These are phyloP conservation scores for Hipposideros armiger DNA, from an alignment of 2,113 vertebrate genomes.

Conservation along the genomic window DNA sequence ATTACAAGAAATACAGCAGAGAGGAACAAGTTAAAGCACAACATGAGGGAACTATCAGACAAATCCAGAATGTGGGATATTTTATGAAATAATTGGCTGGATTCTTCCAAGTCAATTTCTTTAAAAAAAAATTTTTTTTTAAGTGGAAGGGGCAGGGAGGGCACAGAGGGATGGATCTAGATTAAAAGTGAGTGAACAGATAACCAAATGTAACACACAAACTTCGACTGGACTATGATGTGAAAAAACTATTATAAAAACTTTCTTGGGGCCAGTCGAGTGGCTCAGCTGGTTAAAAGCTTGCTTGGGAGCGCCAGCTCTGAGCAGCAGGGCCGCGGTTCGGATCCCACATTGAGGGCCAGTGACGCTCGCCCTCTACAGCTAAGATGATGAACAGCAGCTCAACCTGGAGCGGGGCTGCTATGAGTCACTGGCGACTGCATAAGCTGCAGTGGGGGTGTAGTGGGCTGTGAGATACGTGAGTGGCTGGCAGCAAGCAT, in stretches of 20 bases:
- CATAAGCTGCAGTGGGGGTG: too few relatives aligned
- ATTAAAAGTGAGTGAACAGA: neutral
- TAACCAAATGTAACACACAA: neutral
- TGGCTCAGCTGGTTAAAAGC: too few relatives aligned
- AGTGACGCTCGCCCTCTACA: too few relatives aligned
- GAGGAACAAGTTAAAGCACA: neutral
- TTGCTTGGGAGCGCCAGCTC: too few relatives aligned
- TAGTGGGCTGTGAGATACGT: too few relatives aligned
- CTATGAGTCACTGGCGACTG: too few relatives aligned
- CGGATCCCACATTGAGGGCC: too few relatives aligned
- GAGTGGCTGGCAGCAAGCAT: too few relatives aligned
- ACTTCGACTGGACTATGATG: neutral
- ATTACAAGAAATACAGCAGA: neutral
- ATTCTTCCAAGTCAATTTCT: neutral
- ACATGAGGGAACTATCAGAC: neutral
- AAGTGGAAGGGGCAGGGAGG: neutral
- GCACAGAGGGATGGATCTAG: neutral
- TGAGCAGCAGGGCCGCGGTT: too few relatives aligned
- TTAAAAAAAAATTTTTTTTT: neutral
- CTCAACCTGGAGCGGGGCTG: too few relatives aligned
- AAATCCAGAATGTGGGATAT: neutral
- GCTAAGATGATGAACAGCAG: too few relatives aligned
- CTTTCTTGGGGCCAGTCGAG: too few relatives aligned
- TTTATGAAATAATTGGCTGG: neutral
- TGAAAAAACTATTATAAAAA: neutral